phyloP scores from a whole-genome alignment of 2,113 vertebrate genomes.

The Chelonoidis abingdonii region DNA sequence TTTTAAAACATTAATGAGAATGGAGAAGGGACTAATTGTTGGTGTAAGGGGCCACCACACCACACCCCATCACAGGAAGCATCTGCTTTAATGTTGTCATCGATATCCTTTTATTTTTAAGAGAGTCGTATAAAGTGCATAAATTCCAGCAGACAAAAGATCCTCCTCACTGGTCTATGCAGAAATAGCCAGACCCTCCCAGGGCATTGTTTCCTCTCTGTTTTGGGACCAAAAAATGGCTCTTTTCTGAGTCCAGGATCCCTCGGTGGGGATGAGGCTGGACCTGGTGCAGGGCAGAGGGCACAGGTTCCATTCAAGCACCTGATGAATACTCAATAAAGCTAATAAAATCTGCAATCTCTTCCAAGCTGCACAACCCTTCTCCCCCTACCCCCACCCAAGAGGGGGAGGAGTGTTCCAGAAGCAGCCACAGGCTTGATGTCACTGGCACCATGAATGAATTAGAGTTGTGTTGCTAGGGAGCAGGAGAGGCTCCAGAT shows the following conservation, averaged over 20 bases:
- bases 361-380: background rate
- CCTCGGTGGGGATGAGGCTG: background rate
- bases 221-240: background rate
- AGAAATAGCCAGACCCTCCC: background rate
- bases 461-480: background rate
- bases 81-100: background rate
- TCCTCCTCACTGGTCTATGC: background rate
- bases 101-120: background rate
- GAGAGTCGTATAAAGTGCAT: background rate
- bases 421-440: background rate
- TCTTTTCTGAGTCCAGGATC: background rate
- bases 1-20: background rate
- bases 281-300: background rate
- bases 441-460: background rate
- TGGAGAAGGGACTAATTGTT: background rate
- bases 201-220: background rate
- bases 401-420: background rate
- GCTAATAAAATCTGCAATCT: background rate
- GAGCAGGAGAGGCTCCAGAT: background rate
- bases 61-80: background rate
- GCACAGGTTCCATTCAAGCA: background rate
- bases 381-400: background rate
- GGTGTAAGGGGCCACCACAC: background rate
- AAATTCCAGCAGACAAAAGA: background rate
- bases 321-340: background rate